phyloP scores from a whole-genome alignment of 2,113 vertebrate genomes.

The Lophius piscatorius region DNA sequence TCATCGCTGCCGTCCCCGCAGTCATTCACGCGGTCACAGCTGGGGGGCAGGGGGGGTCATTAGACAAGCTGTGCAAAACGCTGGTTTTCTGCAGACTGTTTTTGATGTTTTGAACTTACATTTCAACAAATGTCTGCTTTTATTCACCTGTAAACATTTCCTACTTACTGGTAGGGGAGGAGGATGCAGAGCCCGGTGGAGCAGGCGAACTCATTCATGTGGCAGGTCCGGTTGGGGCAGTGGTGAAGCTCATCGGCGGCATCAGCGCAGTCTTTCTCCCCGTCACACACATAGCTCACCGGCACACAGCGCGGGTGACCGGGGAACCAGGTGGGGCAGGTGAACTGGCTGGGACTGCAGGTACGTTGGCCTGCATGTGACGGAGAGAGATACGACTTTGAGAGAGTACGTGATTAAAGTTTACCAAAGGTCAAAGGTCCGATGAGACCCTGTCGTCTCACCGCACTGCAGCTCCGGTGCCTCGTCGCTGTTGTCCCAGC shows the following conservation, averaged over 20 bases:
- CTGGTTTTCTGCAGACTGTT: no score
- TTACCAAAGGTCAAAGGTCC: neutral
- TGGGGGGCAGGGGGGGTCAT: slow-evolving; percentile 20
- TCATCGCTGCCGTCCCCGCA: slow-evolving; percentile 90
- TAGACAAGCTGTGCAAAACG: no score
- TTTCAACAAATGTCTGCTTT: neutral
- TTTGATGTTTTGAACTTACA: neutral
- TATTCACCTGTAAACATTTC: neutral
- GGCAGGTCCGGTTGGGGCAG: slow-evolving; percentile 77
- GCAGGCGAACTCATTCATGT: slow-evolving; percentile 76
- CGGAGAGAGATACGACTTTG: neutral
- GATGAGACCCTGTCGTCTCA: slow-evolving; percentile 40
- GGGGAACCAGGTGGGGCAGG: slow-evolving; percentile 84
- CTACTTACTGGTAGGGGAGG: slow-evolving; percentile 62
- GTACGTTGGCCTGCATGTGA: slow-evolving; percentile 74
- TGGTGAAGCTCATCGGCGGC: slow-evolving; percentile 77
- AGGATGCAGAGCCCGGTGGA: slow-evolving; percentile 72
- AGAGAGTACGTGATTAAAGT: neutral
- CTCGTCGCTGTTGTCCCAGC: slow-evolving; percentile 93
- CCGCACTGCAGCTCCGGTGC: slow-evolving; percentile 81
- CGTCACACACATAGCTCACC: slow-evolving; percentile 86
- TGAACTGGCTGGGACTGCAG: slow-evolving; percentile 89
- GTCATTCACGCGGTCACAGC: slow-evolving; percentile 76
- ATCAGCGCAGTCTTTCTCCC: slow-evolving; percentile 87
- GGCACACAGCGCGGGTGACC: slow-evolving; percentile 82